phyloP scores from a whole-genome alignment of 2,113 vertebrate genomes.

The Phyllostomus hastatus region DNA sequence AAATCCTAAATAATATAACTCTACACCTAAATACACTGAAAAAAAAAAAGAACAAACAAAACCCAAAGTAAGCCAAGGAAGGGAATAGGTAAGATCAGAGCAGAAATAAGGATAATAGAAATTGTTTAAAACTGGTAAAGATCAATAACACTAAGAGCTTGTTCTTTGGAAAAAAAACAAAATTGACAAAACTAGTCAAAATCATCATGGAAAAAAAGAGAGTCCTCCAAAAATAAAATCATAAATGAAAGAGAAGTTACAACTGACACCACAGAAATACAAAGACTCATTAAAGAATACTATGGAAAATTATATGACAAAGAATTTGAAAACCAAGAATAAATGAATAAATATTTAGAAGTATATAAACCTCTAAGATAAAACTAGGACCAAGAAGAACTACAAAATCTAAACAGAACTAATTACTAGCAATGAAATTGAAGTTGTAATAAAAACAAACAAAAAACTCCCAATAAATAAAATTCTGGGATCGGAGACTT shows the following conservation, averaged over 20 bases:
- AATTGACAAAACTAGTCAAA: not conserved
- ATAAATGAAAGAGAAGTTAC: not conserved
- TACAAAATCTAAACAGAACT: not conserved
- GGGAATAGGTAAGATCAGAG: not conserved
- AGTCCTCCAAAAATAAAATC: not conserved
- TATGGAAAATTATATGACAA: not conserved
- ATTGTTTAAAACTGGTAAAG: not conserved
- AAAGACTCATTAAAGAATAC: not conserved
- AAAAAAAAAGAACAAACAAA: not conserved
- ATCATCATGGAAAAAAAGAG: not conserved
- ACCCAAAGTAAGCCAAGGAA: not conserved
- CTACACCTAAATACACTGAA: not conserved
- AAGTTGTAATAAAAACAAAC: not conserved
- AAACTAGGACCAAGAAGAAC: not conserved
- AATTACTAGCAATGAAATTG: not conserved
- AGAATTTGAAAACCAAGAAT: not conserved
- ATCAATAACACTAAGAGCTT: not conserved
- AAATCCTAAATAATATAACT: not conserved
- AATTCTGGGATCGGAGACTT: not conserved
- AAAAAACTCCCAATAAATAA: not conserved
- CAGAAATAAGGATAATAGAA: not conserved
- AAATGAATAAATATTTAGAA: not conserved
- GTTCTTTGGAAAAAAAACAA: not conserved
- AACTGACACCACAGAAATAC: not conserved
- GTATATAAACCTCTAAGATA: not conserved